A percentile compares a stretch with the other conserved stretches of the same genome.
phyloP scores from a whole-genome alignment of 1,140 invertebrate genomes.

The Micrasema longulum region DNA sequence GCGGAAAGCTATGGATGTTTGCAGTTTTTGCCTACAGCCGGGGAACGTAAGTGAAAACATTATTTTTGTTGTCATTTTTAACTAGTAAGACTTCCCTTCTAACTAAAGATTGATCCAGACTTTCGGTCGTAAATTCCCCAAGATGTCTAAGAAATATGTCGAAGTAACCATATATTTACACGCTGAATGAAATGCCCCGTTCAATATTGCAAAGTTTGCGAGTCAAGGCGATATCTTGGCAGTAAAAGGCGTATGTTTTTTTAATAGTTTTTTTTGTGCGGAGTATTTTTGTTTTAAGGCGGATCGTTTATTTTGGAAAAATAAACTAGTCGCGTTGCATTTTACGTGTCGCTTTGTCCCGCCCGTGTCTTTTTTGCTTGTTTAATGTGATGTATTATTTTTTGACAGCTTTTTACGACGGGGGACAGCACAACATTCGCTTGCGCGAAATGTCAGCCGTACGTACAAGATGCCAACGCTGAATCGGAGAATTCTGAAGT shows the following conservation, averaged over 20 bases:
- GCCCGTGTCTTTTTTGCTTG: conserved; percentile 11
- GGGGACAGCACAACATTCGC: conserved; percentile 34
- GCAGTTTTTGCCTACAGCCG: conserved; percentile 46
- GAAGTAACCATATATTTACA: neutral
- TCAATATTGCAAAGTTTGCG: neutral
- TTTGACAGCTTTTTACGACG: conserved; percentile 45
- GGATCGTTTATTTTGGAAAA: conserved; percentile 8
- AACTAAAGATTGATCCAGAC: conserved; percentile 21
- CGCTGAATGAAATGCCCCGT: conserved; percentile 5
- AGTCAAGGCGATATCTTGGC: conserved; percentile 6
- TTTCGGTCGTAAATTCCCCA: conserved; percentile 11
- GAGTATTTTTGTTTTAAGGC: conserved; percentile 31
- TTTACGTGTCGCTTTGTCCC: neutral
- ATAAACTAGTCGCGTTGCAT: neutral
- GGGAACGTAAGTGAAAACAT: conserved; percentile 44
- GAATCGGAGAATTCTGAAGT: conserved; percentile 16
- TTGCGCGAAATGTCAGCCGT: conserved; percentile 46
- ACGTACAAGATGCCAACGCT: conserved; percentile 22
- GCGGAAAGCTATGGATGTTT: conserved; percentile 38
- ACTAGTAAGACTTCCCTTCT: conserved; percentile 36
- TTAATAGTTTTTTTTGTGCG: conserved; percentile 17
- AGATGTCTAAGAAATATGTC: conserved; percentile 1
- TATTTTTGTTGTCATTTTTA: conserved; percentile 43
- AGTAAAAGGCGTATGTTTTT: conserved; percentile 31
- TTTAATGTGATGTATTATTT: conserved; percentile 29